phyloP scores from a whole-genome alignment of 35 echinoderm and acorn worm genomes.

The Patiria miniata region DNA sequence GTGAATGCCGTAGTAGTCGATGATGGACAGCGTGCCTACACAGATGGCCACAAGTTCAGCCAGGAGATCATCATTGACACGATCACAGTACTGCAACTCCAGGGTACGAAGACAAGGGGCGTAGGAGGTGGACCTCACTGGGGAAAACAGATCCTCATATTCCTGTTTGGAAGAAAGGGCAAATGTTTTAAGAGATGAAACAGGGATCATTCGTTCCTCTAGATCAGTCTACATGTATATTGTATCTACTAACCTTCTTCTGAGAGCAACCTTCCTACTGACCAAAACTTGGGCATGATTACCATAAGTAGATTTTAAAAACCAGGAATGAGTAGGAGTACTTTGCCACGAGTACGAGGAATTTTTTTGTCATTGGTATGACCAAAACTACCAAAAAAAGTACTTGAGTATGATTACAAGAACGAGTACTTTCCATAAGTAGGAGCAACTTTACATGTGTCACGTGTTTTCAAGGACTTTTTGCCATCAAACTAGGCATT shows the following conservation, averaged over 20 bases:
- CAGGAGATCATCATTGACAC: constrained; percentile 74
- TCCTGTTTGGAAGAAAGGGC: constrained; percentile 48
- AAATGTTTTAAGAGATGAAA: no score
- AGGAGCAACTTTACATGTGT: no score
- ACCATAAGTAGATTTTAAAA: no score
- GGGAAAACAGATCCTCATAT: constrained; percentile 90
- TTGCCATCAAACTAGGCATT: no score
- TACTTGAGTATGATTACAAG: no score
- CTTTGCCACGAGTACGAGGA: no score
- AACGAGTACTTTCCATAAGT: no score
- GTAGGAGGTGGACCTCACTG: constrained; percentile 82
- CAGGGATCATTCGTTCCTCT: background rate
- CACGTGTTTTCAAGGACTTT: no score
- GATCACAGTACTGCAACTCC: constrained; percentile 74
- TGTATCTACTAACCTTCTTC: background rate
- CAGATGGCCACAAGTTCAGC: constrained; percentile 91
- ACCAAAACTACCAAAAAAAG: no score
- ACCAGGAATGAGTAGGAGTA: no score
- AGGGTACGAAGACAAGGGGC: constrained; percentile 57
- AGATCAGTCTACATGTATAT: background rate
- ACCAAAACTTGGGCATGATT: no score
- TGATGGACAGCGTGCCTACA: constrained; percentile 63
- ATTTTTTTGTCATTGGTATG: no score
- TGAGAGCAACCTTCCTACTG: background rate
- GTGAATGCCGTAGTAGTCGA: constrained; percentile 87